These are phyloP conservation scores for Scaptomyza reducta DNA, from an alignment of 2,888 invertebrate species.

Conservation along the genomic window DNA sequence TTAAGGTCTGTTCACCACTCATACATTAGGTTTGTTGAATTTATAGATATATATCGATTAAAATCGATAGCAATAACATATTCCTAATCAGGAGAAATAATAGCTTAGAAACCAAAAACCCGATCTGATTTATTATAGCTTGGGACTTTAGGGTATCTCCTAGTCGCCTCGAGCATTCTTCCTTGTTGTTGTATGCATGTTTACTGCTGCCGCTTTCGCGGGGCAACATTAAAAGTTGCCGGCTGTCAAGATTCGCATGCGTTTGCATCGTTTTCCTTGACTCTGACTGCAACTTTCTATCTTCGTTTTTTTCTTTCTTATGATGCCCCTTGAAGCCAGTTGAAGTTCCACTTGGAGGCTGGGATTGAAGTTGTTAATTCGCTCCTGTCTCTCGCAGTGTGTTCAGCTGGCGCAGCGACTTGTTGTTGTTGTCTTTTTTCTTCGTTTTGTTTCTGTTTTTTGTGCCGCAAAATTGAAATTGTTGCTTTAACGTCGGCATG, in stretches of 20 bases:
- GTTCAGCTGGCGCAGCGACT: constrained; percentile 53
- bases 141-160: not conserved
- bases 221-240: constrained; percentile 82
- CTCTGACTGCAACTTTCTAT: constrained; percentile 52
- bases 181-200: not conserved
- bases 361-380: constrained; percentile 70
- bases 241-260: constrained; percentile 79
- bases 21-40: too few species aligned
- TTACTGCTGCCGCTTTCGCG: constrained; percentile 32
- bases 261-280: constrained; percentile 70
- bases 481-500: constrained; percentile 80
- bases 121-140: too few species aligned
- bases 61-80: too few species aligned
- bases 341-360: constrained; percentile 5
- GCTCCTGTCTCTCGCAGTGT: constrained; percentile 49
- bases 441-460: not conserved
- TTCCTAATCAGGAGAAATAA: too few species aligned
- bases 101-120: too few species aligned
- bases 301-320: constrained; percentile 14
- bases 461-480: constrained; percentile 73
- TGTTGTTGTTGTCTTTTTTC: constrained; percentile 1
- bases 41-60: too few species aligned
- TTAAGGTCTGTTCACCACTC: too few species aligned
- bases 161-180: not conserved
- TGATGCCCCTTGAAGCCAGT: constrained; percentile 40